These are phyloP conservation scores for Acanthaster planci DNA, from an alignment of 35 echinoderm and acorn worm genomes.

Conservation along the genomic window DNA sequence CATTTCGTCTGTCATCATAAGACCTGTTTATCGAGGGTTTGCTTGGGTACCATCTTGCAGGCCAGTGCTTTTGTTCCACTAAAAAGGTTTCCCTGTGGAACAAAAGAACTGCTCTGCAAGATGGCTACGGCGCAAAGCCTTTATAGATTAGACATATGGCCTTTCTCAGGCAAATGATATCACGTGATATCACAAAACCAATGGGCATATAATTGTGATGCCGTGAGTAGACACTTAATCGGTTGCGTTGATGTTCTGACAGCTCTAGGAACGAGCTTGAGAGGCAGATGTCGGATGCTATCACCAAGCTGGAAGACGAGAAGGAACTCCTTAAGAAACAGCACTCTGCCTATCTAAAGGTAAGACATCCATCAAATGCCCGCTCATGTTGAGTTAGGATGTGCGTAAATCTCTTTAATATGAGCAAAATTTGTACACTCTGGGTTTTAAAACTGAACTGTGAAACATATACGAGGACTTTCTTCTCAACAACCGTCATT, in stretches of 20 bases:
- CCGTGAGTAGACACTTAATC: not conserved
- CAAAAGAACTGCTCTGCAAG: too few relatives aligned
- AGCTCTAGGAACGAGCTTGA: constrained; percentile 60
- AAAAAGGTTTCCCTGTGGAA: too few relatives aligned
- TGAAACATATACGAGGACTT: not conserved
- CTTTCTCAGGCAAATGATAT: too few relatives aligned
- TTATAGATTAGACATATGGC: too few relatives aligned
- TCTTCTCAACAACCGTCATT: too few relatives aligned
- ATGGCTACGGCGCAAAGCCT: too few relatives aligned
- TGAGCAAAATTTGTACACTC: not conserved
- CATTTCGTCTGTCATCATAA: too few relatives aligned
- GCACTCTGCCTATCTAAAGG: constrained; percentile 63
- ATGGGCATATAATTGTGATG: too few relatives aligned
- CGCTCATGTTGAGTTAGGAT: not conserved
- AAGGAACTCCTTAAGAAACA: constrained; percentile 66
- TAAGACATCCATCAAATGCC: constrained; percentile 29
- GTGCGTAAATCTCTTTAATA: not conserved
- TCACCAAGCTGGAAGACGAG: constrained; percentile 77
- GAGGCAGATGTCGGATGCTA: constrained; percentile 52
- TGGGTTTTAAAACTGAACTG: not conserved
- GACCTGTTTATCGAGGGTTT: too few relatives aligned
- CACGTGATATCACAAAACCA: too few relatives aligned
- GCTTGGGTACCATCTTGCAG: too few relatives aligned
- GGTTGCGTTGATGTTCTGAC: not conserved
- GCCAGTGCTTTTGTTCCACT: too few relatives aligned